Base-by-base conservation (phyloP, 2,797 vertebrate species). In the Pseudopleuronectes americanus region DNA sequence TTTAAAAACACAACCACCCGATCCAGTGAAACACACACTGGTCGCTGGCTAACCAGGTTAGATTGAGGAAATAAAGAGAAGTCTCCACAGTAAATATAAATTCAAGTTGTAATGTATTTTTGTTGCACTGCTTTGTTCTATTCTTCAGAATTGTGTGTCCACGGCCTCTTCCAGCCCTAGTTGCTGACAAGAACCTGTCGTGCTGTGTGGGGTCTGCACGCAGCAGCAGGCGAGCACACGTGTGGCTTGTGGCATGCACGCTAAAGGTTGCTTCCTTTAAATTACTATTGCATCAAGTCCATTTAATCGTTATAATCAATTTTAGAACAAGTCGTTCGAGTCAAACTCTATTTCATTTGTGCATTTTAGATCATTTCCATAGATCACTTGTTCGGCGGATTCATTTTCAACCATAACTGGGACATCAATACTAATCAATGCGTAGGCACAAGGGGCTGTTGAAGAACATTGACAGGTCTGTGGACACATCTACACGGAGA, bases 401-500 rank as follows among this genome's bases (percentile, higher is more conserved):
- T 71, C n/a, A 21, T n/a, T 77, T 81, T 56, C 43, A 2, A 12
- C 33, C 8, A 60, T 67, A 87, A 80, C 57, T 23, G 38, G n/a
- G 78, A 74, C 49, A 64, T 85, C 74, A 71, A 86, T 85, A 65
- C 22, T 16, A 68, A 68, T 81, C 43, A 13, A 77, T 70, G 59
- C 24, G 56, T 24, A 74, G 74, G 76, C 47, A 65, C 51, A 38
- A 60, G 23, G 45, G 24, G 33, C 38, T 4, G 48, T 21, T 60
- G 63, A 19, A 26, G 59, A 28, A 76, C 67, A 76, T 71, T 70
- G 47, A 76, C 77, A 70, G 62, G 80, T 86, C 49, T 48, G 83
- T 64, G 54, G 64, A 52, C 79, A 85, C 83, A 79, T 77, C 80
- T 83, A 83, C 49, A 76, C 45, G 6, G 59, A 72, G 70, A 67